Evolutionary conservation across 2,113 vertebrate species (phyloP).

Genomic region (Python bivittatus): DNA sequence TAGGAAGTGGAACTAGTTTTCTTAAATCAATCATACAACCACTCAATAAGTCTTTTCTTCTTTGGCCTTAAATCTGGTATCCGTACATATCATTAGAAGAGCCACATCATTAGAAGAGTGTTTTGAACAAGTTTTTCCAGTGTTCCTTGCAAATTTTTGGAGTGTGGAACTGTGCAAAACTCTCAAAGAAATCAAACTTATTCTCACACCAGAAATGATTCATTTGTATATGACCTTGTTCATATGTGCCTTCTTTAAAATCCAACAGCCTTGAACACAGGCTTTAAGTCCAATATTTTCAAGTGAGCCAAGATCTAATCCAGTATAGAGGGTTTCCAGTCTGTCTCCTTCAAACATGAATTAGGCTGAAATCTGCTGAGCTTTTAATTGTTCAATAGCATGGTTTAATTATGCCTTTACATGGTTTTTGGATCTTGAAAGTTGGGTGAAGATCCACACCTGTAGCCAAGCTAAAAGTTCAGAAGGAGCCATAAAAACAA

Average conservation of each 20-base stretch:
- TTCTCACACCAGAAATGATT: background rate
- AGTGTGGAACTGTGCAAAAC: background rate
- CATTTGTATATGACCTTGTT: background rate
- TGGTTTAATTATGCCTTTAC: background rate
- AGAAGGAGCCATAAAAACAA: background rate
- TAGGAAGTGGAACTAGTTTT: background rate
- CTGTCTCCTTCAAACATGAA: background rate
- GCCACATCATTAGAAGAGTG: too few species aligned
- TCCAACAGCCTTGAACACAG: too few species aligned
- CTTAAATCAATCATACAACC: background rate
- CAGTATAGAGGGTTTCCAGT: too few species aligned
- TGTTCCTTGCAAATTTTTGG: background rate
- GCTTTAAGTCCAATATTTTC: background rate
- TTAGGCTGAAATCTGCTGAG: background rate
- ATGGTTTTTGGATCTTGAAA: background rate
- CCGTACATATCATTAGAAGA: background rate
- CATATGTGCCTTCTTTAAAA: too few species aligned
- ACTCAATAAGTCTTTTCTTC: background rate
- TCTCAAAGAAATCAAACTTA: background rate
- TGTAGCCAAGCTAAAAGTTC: too few species aligned
- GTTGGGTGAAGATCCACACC: background rate
- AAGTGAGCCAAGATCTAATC: too few species aligned
- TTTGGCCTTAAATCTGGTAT: background rate
- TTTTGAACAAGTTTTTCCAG: background rate
- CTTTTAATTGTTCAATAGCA: background rate